These are phyloP conservation scores for Poecilia picta DNA, from an alignment of 2,797 vertebrate species.

Conservation along the genomic window DNA sequence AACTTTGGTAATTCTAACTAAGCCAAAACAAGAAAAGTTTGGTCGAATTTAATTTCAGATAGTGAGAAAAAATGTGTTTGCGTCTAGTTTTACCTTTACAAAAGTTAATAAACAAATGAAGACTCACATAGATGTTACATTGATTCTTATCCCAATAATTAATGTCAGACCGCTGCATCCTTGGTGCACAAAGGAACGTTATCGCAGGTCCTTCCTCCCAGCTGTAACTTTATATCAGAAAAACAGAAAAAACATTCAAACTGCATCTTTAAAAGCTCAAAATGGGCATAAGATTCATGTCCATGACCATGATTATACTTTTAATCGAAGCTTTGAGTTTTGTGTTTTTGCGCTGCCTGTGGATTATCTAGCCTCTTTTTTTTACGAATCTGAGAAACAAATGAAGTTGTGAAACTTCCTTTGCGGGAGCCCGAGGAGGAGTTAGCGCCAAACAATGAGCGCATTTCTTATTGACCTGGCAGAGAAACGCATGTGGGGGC, in stretches of 20 bases:
- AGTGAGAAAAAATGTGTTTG: no score
- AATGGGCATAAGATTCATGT: neutral
- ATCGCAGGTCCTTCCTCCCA: neutral
- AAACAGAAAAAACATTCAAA: neutral
- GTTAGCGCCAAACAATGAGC: constrained; percentile 39
- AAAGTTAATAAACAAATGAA: neutral
- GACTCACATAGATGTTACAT: neutral
- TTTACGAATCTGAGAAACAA: neutral
- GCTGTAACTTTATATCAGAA: neutral
- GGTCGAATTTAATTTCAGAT: no score
- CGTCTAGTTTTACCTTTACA: no score
- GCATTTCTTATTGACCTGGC: constrained; percentile 47
- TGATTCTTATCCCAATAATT: neutral
- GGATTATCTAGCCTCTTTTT: neutral
- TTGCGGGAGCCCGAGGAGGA: neutral
- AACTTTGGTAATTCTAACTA: no score
- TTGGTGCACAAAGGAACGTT: neutral
- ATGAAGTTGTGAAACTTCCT: neutral
- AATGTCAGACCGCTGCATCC: neutral
- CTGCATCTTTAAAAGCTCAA: neutral
- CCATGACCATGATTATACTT: neutral
- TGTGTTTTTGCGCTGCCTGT: neutral
- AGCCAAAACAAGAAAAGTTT: no score
- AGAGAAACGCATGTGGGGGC: constrained; percentile 38
- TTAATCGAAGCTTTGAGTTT: neutral